These are phyloP conservation scores for Spodoptera litura DNA, from an alignment of 1,140 invertebrate species.

Conservation along the genomic window DNA sequence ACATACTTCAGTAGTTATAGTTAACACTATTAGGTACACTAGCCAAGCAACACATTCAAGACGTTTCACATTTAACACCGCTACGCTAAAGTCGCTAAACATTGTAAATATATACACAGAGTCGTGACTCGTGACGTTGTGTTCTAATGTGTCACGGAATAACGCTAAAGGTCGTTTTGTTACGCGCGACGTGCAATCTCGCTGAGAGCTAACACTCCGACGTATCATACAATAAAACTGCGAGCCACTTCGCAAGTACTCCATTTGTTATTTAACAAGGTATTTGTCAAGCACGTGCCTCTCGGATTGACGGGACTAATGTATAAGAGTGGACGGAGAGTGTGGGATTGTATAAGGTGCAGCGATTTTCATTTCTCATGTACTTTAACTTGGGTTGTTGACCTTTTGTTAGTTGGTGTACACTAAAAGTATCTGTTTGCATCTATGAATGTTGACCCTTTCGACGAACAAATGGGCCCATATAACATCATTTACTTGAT, in stretches of 20 bases:
- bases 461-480: too few relatives aligned
- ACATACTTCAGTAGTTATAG: too few relatives aligned
- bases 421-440: too few relatives aligned
- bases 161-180: conserved; percentile 28
- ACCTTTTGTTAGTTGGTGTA: too few relatives aligned
- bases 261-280: conserved; percentile 24
- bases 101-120: background rate
- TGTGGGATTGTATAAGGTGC: background rate
- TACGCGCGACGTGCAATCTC: conserved; percentile 33
- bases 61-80: too few relatives aligned
- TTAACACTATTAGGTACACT: too few relatives aligned
- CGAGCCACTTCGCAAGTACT: conserved; percentile 5
- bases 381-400: too few relatives aligned
- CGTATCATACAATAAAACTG: conserved; percentile 26
- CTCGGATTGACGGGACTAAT: background rate
- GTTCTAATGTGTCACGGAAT: background rate
- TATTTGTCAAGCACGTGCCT: conserved; percentile 27
- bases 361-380: too few relatives aligned
- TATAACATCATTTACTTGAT: too few relatives aligned
- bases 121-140: background rate
- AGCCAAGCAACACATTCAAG: too few relatives aligned
- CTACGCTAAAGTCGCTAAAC: background rate
- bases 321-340: background rate
- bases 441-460: too few relatives aligned
- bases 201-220: conserved; percentile 26